phyloP scores from a whole-genome alignment of 2,113 vertebrate genomes.

The Odontesthes bonariensis region DNA sequence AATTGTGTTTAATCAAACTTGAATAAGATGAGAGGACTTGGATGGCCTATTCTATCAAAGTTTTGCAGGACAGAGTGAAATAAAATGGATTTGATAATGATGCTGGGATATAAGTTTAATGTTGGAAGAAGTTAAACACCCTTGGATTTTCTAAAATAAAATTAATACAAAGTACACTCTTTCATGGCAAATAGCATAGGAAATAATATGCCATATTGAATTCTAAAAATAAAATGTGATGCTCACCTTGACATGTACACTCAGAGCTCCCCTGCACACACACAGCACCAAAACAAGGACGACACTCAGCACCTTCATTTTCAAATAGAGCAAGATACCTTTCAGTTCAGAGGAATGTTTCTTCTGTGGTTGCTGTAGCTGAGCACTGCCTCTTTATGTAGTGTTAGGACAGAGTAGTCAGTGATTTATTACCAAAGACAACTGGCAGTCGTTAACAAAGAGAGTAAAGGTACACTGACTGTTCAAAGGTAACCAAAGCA shows the following conservation, averaged over 20 bases:
- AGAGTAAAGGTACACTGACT: not conserved
- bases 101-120: not conserved
- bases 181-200: too few relatives aligned
- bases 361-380: constrained; percentile 14
- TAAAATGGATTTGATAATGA: not conserved
- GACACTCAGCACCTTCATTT: constrained; percentile 63
- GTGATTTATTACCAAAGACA: constrained; percentile 60
- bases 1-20: not conserved
- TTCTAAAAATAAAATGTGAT: not conserved
- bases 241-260: constrained; percentile 74
- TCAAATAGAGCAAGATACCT: constrained; percentile 33
- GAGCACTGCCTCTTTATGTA: constrained; percentile 51
- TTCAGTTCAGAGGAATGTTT: constrained; percentile 1
- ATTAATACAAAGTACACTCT: too few relatives aligned
- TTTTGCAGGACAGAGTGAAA: not conserved
- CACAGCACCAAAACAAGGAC: constrained; percentile 54
- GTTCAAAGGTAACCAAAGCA: constrained; percentile 29
- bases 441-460: not conserved
- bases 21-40: not conserved
- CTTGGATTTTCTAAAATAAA: too few relatives aligned
- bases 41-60: not conserved
- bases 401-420: constrained; percentile 1
- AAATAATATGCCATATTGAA: not conserved
- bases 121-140: too few relatives aligned
- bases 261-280: constrained; percentile 36